phyloP scores from a whole-genome alignment of 2,888 invertebrate species.

The Acrobasis consociella region DNA sequence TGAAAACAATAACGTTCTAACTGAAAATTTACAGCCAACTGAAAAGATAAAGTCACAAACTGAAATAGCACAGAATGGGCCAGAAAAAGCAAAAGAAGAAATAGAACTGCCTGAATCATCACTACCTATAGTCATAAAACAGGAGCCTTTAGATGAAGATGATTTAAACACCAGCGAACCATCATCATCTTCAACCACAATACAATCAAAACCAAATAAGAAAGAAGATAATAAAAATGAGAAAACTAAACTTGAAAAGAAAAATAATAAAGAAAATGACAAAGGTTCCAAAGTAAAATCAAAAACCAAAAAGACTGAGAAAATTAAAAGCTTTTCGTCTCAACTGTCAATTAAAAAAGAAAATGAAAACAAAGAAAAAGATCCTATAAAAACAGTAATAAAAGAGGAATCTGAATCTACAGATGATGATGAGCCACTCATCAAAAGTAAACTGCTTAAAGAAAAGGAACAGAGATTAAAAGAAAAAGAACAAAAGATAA shows the following conservation, averaged over 20 bases:
- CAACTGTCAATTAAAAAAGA: slow-evolving; percentile 45
- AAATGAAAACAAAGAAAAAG: slow-evolving; percentile 50
- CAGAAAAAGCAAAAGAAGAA: background rate
- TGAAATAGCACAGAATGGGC: slow-evolving; percentile 30
- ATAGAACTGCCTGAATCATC: slow-evolving; percentile 33
- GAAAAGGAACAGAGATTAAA: slow-evolving; percentile 57
- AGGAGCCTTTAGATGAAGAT: slow-evolving; percentile 69
- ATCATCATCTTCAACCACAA: slow-evolving; percentile 15
- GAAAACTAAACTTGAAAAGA: slow-evolving; percentile 46
- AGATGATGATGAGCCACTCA: slow-evolving; percentile 72
- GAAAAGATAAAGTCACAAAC: slow-evolving; percentile 21
- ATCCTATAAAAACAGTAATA: slow-evolving; percentile 48
- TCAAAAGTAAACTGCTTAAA: slow-evolving; percentile 71
- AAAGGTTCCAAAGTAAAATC: slow-evolving; percentile 49
- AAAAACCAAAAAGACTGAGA: slow-evolving; percentile 50
- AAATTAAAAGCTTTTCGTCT: slow-evolving; percentile 37
- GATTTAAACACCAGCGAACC: slow-evolving; percentile 42
- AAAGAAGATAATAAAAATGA: slow-evolving; percentile 42
- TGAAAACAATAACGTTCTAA: background rate
- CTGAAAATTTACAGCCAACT: background rate
- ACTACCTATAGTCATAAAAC: slow-evolving; percentile 46
- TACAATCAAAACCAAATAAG: slow-evolving; percentile 18
- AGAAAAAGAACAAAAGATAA: slow-evolving; percentile 8
- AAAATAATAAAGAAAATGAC: slow-evolving; percentile 48
- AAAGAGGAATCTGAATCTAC: slow-evolving; percentile 70